Evolutionary conservation across 2,113 vertebrate species (phyloP).

Genomic region (Panthera leo): DNA sequence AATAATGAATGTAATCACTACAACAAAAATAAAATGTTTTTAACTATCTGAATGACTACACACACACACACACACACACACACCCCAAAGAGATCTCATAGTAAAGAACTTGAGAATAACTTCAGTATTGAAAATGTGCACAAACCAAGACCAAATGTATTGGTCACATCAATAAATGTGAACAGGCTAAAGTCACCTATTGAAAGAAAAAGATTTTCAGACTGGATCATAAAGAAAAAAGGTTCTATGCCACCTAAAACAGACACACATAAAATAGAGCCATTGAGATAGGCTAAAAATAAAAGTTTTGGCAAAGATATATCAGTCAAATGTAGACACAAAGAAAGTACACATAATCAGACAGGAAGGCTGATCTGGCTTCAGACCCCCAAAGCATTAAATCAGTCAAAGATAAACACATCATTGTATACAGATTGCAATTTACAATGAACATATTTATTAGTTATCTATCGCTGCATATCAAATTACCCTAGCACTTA

Average conservation of each 20-base stretch:
- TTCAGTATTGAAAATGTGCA: not conserved
- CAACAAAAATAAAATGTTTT: not conserved
- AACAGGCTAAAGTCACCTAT: not conserved
- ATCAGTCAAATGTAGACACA: not conserved
- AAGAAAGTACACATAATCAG: not conserved
- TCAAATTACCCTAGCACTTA: not conserved
- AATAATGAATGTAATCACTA: not conserved
- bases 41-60: not conserved
- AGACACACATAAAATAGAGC: not conserved
- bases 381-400: not conserved
- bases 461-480: not conserved
- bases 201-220: conserved; percentile 17
- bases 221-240: not conserved
- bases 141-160: not conserved
- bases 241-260: not conserved
- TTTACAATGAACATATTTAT: not conserved
- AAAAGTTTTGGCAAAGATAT: not conserved
- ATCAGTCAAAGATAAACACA: not conserved
- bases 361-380: not conserved
- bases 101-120: not conserved
- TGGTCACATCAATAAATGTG: not conserved
- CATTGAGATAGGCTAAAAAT: not conserved
- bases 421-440: not conserved
- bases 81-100: not conserved
- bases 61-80: too few relatives aligned